These are phyloP conservation scores for Graphium colonna DNA, from an alignment of 2,888 invertebrate species.

Conservation along the genomic window DNA sequence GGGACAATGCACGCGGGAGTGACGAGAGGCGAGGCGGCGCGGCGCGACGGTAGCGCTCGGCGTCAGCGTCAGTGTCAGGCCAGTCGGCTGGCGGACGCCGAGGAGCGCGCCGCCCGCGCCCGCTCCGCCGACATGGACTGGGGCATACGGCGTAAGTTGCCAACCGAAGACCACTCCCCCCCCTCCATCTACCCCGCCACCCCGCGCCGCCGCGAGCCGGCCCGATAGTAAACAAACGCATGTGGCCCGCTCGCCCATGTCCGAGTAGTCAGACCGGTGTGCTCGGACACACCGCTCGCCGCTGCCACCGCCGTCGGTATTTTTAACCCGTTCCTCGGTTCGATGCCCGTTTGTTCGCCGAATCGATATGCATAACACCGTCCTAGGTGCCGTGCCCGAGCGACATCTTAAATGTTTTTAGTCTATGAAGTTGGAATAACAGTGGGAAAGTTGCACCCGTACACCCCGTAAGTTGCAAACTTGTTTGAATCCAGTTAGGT, in stretches of 20 bases:
- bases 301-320: slow-evolving; percentile 66
- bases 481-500: slow-evolving; percentile 46
- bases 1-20: slow-evolving; percentile 49
- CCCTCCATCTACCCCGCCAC: slow-evolving; percentile 27
- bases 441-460: slow-evolving; percentile 36
- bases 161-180: slow-evolving; percentile 23
- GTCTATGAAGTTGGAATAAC: slow-evolving; percentile 44
- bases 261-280: slow-evolving; percentile 73
- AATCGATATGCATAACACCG: slow-evolving; percentile 74
- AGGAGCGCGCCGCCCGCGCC: slow-evolving; percentile 59
- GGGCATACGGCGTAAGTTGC: slow-evolving; percentile 77
- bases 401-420: slow-evolving; percentile 50
- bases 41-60: slow-evolving; percentile 53
- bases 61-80: no score
- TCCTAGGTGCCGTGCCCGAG: slow-evolving; percentile 62
- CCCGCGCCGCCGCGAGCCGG: slow-evolving; percentile 48
- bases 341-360: slow-evolving; percentile 74
- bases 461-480: slow-evolving; percentile 59
- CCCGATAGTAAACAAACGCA: slow-evolving; percentile 78
- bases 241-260: slow-evolving; percentile 48
- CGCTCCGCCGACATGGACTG: slow-evolving; percentile 68
- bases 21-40: slow-evolving; percentile 23
- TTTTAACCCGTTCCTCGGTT: slow-evolving; percentile 78
- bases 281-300: slow-evolving; percentile 72
- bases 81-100: slow-evolving; percentile 71